Evolutionary conservation across 2,113 vertebrate species (phyloP), one percentile per base, ranked within the genome.

Genomic region (Hippocampus comes): DNA sequence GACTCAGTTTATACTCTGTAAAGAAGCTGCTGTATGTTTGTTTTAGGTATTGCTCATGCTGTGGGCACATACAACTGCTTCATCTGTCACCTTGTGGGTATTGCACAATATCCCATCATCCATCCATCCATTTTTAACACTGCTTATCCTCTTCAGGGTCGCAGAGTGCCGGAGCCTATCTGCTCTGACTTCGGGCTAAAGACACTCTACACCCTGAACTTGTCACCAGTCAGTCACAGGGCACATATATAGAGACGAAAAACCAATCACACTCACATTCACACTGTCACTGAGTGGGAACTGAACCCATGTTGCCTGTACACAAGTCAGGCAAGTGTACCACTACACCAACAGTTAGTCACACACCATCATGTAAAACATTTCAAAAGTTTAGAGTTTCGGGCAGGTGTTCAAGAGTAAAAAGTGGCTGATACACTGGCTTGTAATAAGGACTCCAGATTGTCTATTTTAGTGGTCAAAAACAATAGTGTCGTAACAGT

Each of bases 1-100:
- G 17, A 75, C 72, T 30, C 61, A 72, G 73, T 78, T 78, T 59
- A 63, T 73, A 64, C 72, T 57, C 78, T 77, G 76, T 64, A 77
- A 76, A 76, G 76, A 83, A 46, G 74, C 42, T 53, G 75, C 1
- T 70, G 27, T 73, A n/a, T 56, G 65, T 60, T 67, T 14, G 56
- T 30, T 51, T 34, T 64, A n/a, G 41, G 25, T 20, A 63, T 63
- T 23, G 38, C 20, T 25, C 21, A n/a, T 63, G 20, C n/a, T 42
- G 41, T 25, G 41, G 14, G 21, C n/a, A 23, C 10, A 41, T 17
- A 25, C 18, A 63, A 63, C 34, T 20, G 34, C 11, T 63, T 63
- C 20, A 41, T 38, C 30, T 43, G 18, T 15, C 20, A 15, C 41
- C 14, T 20, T 3, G 34, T 65, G 21, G 41, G 20, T 10, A n/a